phyloP scores from a whole-genome alignment of 2,113 vertebrate genomes.

The Collichthys lucidus region DNA sequence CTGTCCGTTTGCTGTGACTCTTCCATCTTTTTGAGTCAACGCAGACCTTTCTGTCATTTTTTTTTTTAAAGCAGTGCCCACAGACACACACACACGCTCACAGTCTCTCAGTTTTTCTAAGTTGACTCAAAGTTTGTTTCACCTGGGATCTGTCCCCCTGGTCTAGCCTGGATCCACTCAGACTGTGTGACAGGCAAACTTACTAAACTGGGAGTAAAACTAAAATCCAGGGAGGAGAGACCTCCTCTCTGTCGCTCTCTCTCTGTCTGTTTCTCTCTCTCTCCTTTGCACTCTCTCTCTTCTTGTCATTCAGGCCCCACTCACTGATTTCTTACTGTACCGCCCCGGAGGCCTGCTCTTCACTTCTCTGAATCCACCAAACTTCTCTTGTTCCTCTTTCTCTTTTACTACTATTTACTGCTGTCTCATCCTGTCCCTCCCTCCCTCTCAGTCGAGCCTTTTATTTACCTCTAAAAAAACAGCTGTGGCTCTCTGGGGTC shows the following conservation, averaged over 20 bases:
- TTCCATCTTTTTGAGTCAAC: slow-evolving; percentile 69
- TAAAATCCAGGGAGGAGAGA: slow-evolving; percentile 13
- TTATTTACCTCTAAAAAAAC: slow-evolving; percentile 16
- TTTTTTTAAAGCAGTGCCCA: slow-evolving; percentile 18
- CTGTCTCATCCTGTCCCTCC: background rate
- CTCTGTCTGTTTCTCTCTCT: background rate
- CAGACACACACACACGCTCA: background rate
- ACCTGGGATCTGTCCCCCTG: background rate
- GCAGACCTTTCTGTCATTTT: slow-evolving; percentile 85
- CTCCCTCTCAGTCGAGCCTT: background rate
- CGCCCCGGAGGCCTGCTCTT: background rate
- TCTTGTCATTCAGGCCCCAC: slow-evolving; percentile 7
- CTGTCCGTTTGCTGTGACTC: slow-evolving; percentile 32
- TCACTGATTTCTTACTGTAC: slow-evolving; percentile 6
- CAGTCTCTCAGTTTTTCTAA: background rate
- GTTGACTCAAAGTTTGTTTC: background rate
- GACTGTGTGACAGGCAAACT: slow-evolving; percentile 26
- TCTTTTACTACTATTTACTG: background rate
- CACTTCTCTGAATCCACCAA: slow-evolving; percentile 3
- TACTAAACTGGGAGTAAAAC: slow-evolving; percentile 24
- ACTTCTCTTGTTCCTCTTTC: background rate
- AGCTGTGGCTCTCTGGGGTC: background rate
- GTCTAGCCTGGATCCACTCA: slow-evolving; percentile 1
- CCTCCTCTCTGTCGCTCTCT: background rate
- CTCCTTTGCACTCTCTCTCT: background rate